These are phyloP conservation scores for Zaprionus davidi DNA, from an alignment of 1,140 invertebrate genomes.

Conservation along the genomic window DNA sequence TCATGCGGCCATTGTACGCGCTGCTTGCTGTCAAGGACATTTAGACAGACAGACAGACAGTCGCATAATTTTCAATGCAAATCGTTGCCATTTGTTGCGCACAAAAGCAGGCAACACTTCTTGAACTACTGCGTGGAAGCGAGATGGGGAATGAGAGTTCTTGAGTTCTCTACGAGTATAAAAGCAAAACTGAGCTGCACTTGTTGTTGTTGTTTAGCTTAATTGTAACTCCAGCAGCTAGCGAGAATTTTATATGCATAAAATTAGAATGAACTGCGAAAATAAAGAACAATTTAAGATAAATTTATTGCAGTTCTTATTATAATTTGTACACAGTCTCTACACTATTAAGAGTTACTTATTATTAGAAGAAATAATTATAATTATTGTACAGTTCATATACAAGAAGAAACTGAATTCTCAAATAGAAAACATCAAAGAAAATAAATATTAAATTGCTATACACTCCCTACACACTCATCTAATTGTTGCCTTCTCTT, in stretches of 20 bases:
- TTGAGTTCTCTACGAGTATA: background rate
- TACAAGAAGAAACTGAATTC: no score
- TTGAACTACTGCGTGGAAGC: background rate
- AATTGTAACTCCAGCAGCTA: background rate
- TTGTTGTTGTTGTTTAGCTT: background rate
- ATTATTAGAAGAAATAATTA: no score
- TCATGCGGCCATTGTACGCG: slow-evolving; percentile 22
- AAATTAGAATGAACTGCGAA: background rate
- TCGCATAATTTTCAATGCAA: slow-evolving; percentile 75
- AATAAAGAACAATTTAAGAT: background rate
- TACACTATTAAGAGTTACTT: no score
- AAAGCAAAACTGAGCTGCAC: background rate
- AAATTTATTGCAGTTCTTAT: background rate
- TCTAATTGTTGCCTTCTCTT: no score
- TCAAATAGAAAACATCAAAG: no score
- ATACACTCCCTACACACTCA: background rate
- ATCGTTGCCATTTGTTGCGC: slow-evolving; percentile 67
- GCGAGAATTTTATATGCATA: background rate
- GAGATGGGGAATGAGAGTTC: slow-evolving; percentile 4
- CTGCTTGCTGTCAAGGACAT: slow-evolving; percentile 60
- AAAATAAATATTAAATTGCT: background rate
- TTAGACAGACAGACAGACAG: slow-evolving; percentile 3
- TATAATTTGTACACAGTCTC: background rate
- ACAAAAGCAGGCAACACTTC: slow-evolving; percentile 38
- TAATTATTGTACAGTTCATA: no score